Conservation (phyloP, 1,140 invertebrate genomes). For the Pygmarrhopalites habei region DNA sequence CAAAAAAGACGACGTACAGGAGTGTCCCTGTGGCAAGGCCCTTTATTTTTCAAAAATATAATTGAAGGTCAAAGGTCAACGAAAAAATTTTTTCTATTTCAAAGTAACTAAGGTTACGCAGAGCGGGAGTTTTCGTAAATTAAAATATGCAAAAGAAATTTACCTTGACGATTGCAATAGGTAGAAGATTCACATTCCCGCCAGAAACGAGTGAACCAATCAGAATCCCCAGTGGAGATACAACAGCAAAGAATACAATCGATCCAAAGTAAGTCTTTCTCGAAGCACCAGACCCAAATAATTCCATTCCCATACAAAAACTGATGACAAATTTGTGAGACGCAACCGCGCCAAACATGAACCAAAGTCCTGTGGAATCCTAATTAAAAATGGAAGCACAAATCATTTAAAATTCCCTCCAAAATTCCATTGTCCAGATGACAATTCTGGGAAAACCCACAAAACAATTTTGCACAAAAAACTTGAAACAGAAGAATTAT, state of each 20-base stretch:
- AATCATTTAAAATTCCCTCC: too few species aligned
- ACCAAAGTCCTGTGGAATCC: slow-evolving; percentile 57
- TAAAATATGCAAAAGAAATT: too few species aligned
- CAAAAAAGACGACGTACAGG: slow-evolving; percentile 84
- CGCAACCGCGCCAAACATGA: slow-evolving; percentile 71
- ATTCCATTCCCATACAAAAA: slow-evolving; percentile 73
- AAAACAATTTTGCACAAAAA: too few species aligned
- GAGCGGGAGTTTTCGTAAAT: too few species aligned
- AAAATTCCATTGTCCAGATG: too few species aligned
- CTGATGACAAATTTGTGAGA: slow-evolving; percentile 85
- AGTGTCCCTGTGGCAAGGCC: slow-evolving; percentile 79
- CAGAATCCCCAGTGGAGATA: slow-evolving; percentile 64
- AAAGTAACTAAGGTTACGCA: too few species aligned
- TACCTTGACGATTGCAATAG: slow-evolving; percentile 30
- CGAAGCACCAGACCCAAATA: slow-evolving; percentile 47
- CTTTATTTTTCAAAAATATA: too few species aligned
- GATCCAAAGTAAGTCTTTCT: slow-evolving; percentile 46
- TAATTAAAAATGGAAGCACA: too few species aligned
- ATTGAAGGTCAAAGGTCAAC: too few species aligned
- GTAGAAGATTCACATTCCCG: background rate
- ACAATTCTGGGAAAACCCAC: too few species aligned
- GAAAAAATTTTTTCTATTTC: too few species aligned
- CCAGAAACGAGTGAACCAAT: slow-evolving; percentile 55
- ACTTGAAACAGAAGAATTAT: too few species aligned
- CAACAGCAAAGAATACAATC: slow-evolving; percentile 67